A percentile compares a stretch with the other conserved stretches of the same genome.
phyloP scores from a whole-genome alignment of 2,113 vertebrate genomes.

The Paracanthobrama guichenoti region DNA sequence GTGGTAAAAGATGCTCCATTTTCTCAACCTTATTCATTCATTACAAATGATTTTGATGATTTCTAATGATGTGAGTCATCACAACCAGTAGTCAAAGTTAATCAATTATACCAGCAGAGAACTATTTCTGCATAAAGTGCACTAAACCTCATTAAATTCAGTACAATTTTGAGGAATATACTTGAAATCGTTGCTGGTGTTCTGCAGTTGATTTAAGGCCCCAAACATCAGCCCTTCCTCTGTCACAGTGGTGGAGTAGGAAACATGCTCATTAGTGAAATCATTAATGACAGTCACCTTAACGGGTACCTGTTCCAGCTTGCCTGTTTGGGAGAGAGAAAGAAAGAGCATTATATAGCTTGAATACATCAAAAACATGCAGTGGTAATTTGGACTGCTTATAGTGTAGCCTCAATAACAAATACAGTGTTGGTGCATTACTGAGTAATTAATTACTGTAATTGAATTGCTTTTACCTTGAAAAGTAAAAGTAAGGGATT shows the following conservation, averaged over 20 bases:
- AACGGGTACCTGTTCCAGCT: conserved; percentile 48
- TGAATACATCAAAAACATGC: neutral
- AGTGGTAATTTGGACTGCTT: neutral
- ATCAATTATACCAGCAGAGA: neutral
- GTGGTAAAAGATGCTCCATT: neutral
- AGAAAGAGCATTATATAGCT: neutral
- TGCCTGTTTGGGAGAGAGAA: neutral
- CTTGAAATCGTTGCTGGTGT: conserved; percentile 63
- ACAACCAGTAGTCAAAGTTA: neutral
- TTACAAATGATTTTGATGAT: neutral
- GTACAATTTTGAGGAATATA: conserved; percentile 43
- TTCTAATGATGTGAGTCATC: neutral
- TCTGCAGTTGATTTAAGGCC: conserved; percentile 65
- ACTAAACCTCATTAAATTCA: neutral
- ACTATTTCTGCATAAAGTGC: neutral
- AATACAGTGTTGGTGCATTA: too few species aligned
- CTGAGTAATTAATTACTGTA: too few species aligned
- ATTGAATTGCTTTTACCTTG: too few species aligned
- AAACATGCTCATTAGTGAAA: conserved; percentile 51
- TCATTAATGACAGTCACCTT: conserved; percentile 64
- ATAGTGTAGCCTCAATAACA: neutral
- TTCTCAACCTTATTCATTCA: neutral
- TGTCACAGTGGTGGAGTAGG: conserved; percentile 56
- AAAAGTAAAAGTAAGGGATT: too few species aligned
- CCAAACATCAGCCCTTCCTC: conserved; percentile 67